Conservation (phyloP, 1,140 invertebrate genomes). For the Drosophila littoralis region DNA sequence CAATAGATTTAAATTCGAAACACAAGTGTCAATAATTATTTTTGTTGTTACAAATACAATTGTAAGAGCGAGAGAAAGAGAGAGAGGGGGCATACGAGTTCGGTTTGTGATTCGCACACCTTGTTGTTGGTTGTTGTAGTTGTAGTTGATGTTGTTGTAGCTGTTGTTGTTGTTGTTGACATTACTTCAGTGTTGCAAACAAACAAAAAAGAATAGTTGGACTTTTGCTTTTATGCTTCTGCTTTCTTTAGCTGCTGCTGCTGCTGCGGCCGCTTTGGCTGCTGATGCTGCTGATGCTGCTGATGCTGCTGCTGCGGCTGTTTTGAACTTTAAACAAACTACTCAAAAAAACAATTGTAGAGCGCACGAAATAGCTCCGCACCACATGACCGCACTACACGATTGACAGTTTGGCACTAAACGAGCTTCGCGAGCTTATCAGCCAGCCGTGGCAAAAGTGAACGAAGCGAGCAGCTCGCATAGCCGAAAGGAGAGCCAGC, state of each 20-base stretch:
- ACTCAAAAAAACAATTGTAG: conserved; percentile 59
- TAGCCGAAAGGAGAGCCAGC: conserved; percentile 4
- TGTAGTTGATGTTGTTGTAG: conserved; percentile 17
- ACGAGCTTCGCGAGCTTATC: conserved; percentile 49
- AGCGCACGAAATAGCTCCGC: conserved; percentile 67
- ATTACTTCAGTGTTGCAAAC: conserved; percentile 12
- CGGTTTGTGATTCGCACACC: conserved; percentile 23
- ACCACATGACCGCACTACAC: conserved; percentile 79
- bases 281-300: conserved; percentile 7
- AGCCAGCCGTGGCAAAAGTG: conserved; percentile 6
- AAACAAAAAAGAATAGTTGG: conserved; percentile 36
- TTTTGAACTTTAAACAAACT: conserved; percentile 59
- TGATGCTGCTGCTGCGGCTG: conserved; percentile 15
- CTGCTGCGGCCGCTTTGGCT: conserved; percentile 4
- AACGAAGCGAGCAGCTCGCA: conserved; percentile 1
- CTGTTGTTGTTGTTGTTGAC: conserved; percentile 21
- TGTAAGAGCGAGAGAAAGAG: neutral
- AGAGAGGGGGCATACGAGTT: conserved; percentile 21
- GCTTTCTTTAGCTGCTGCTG: conserved; percentile 31
- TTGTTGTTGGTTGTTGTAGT: conserved; percentile 22
- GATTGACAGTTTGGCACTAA: conserved; percentile 81
- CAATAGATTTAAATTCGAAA: conserved; percentile 27
- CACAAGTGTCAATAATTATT: conserved; percentile 34
- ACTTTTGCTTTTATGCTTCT: conserved; percentile 25
- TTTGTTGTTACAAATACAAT: conserved; percentile 11